Conservation (phyloP, 2,797 vertebrate species). For the Arctocebus calabarensis region DNA sequence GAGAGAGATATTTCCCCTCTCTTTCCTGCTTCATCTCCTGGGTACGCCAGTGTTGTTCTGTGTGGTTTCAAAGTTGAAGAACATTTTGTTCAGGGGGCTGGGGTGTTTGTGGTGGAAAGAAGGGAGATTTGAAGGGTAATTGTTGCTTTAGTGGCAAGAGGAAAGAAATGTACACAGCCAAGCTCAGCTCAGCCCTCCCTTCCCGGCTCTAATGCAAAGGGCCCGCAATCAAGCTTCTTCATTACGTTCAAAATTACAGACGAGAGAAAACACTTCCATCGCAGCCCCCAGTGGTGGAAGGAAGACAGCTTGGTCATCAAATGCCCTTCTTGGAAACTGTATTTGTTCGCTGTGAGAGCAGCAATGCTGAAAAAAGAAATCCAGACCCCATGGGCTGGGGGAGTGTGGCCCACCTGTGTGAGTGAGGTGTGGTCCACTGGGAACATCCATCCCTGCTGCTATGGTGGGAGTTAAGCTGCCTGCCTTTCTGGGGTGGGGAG, state of each 20-base stretch:
- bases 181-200: not conserved
- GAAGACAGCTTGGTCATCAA: not conserved
- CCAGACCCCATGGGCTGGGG: not conserved
- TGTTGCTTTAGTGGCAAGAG: not conserved
- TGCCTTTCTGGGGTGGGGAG: not conserved
- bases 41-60: not conserved
- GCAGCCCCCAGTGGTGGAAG: not conserved
- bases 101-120: not conserved
- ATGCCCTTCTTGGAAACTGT: not conserved
- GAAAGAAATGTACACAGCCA: not conserved
- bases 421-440: not conserved
- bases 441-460: not conserved
- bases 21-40: not conserved
- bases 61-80: not conserved
- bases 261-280: not conserved
- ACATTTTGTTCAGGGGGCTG: not conserved
- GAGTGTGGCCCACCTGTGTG: not conserved
- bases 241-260: not conserved
- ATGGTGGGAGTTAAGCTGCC: not conserved
- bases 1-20: accelerated
- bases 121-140: not conserved
- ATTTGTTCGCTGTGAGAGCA: not conserved
- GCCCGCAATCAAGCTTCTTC: not conserved
- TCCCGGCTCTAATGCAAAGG: not conserved
- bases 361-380: not conserved